Percentiles rank a stretch among this genome's conserved stretches.
These are phyloP conservation scores for Cheilosia grossa DNA, from an alignment of 2,888 invertebrate genomes.

Conservation along the genomic window DNA sequence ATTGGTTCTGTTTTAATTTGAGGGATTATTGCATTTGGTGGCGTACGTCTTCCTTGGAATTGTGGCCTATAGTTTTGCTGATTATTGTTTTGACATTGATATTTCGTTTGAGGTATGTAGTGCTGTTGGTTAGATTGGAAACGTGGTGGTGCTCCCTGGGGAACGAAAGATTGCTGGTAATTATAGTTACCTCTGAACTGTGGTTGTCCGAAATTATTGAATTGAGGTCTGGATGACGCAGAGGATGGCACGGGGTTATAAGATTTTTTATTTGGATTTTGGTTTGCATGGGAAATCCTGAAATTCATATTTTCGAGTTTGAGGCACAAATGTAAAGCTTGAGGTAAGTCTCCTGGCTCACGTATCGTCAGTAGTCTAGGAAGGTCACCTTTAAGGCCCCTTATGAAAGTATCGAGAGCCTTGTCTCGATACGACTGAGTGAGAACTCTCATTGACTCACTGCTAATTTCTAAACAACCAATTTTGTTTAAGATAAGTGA, in stretches of 20 bases:
- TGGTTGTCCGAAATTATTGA: conserved; percentile 12
- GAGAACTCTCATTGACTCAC: no score
- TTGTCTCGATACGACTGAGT: no score
- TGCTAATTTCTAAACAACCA: conserved; percentile 3
- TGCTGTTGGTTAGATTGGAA: neutral
- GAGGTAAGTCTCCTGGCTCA: conserved; percentile 23
- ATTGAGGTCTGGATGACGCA: neutral
- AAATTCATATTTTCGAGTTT: conserved; percentile 7
- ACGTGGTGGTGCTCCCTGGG: neutral
- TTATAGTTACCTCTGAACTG: neutral
- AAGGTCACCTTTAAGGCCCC: conserved; percentile 28
- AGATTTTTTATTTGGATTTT: neutral
- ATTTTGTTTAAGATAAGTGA: conserved; percentile 22
- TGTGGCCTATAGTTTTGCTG: conserved; percentile 6
- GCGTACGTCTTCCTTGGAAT: neutral
- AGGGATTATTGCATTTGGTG: neutral
- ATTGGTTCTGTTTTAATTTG: conserved; percentile 7
- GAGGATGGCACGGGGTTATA: neutral
- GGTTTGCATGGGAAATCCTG: neutral
- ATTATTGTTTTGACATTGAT: neutral
- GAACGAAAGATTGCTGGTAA: neutral
- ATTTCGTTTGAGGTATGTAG: conserved; percentile 1
- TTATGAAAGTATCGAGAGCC: no score
- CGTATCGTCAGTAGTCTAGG: conserved; percentile 15
- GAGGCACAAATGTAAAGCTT: conserved; percentile 25